phyloP scores from a whole-genome alignment of 1,140 invertebrate species.

The Aphelenchoides avenae region DNA sequence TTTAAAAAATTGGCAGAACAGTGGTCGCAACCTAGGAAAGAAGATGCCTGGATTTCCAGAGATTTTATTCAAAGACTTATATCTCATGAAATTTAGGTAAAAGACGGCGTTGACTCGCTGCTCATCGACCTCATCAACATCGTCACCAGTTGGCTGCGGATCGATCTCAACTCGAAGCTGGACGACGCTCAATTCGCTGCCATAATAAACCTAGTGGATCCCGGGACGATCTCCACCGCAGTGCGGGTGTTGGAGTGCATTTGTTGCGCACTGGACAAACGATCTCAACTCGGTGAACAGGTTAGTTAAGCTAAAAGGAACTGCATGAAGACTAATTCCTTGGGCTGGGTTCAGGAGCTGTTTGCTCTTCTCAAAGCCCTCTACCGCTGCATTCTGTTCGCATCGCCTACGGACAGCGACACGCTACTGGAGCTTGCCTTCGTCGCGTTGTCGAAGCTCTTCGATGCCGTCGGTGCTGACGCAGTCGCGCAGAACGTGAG shows the following conservation, averaged over 20 bases:
- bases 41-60: no score
- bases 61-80: conserved; percentile 1
- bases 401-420: conserved; percentile 12
- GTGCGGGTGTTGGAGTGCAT: conserved; percentile 31
- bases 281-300: conserved; percentile 3
- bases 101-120: conserved; percentile 40
- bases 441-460: conserved; percentile 13
- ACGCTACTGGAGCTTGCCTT: conserved; percentile 21
- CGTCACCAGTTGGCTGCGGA: conserved; percentile 35
- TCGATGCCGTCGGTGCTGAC: conserved; percentile 4
- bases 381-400: conserved; percentile 37
- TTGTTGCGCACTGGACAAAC: conserved; percentile 23
- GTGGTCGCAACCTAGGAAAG: no score
- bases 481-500: neutral
- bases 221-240: conserved; percentile 19
- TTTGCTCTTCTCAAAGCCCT: conserved; percentile 36
- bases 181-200: conserved; percentile 15
- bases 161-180: conserved; percentile 12
- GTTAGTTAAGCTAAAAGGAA: conserved; percentile 1
- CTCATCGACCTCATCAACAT: conserved; percentile 38
- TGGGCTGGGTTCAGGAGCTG: conserved; percentile 29
- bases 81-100: conserved; percentile 26
- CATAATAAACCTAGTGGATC: conserved; percentile 32
- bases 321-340: neutral
- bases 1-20: no score